Percentiles rank a stretch among this genome's conserved stretches.
Conservation (phyloP, 2,113 vertebrate genomes). For the Connochaetes taurinus region DNA sequence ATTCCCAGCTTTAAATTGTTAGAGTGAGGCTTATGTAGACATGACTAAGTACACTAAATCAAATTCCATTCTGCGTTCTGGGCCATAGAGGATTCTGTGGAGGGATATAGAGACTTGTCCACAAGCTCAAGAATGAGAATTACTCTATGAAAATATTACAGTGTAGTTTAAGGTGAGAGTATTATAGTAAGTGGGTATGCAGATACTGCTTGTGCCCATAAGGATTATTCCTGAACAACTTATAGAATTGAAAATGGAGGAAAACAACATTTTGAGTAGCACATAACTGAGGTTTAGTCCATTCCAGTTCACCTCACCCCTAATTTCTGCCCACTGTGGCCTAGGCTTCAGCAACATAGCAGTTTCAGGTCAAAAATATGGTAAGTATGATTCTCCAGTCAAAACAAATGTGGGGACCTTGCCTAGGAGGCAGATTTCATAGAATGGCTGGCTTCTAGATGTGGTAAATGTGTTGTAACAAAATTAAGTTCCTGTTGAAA, state of each 20-base stretch:
- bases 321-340: neutral
- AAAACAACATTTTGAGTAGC: neutral
- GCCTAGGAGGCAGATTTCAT: neutral
- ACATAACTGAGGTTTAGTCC: neutral
- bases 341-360: neutral
- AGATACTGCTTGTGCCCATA: neutral
- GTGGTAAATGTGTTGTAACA: neutral
- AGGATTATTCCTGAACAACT: neutral
- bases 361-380: neutral
- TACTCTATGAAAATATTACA: neutral
- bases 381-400: neutral
- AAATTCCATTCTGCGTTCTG: neutral
- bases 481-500: neutral
- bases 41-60: constrained; percentile 47
- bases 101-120: neutral
- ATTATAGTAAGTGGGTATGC: neutral
- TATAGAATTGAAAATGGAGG: neutral
- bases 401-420: neutral
- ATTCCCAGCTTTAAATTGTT: constrained; percentile 35
- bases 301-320: neutral
- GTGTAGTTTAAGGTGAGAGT: neutral
- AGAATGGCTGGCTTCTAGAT: neutral
- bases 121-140: neutral
- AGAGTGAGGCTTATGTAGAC: constrained; percentile 13
- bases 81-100: neutral